Evolutionary conservation across 2,797 vertebrate genomes (phyloP).

Genomic region (Siniperca scherzeri): DNA sequence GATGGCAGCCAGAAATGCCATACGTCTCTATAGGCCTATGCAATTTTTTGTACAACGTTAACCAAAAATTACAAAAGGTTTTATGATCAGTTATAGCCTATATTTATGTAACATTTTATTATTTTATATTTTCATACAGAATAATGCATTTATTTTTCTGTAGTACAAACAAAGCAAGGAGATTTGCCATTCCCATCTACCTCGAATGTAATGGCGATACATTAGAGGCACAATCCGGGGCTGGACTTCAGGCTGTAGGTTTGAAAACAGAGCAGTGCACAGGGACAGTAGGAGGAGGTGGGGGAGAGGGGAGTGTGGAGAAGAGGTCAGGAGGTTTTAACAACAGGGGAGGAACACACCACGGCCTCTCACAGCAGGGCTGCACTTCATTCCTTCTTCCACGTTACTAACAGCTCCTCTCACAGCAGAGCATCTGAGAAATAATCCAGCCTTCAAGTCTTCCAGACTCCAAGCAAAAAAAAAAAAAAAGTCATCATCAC

Average conservation of each 20-base stretch:
- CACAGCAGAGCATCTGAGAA: not conserved
- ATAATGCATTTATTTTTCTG: not conserved
- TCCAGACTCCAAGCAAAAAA: no score
- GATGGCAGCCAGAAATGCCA: not conserved
- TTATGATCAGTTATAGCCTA: not conserved
- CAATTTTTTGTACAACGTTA: not conserved
- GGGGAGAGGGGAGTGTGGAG: not conserved
- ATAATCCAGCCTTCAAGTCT: not conserved
- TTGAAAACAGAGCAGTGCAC: constrained; percentile 4
- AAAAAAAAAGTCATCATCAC: no score
- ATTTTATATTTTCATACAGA: not conserved
- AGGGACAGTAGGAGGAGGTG: not conserved
- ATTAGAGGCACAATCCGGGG: not conserved
- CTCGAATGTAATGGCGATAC: not conserved
- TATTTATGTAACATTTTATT: not conserved
- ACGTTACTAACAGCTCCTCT: not conserved
- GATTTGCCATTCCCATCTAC: not conserved
- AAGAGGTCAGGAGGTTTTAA: constrained; percentile 14
- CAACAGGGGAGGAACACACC: not conserved
- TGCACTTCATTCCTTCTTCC: no score
- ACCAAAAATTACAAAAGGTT: not conserved
- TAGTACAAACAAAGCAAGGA: not conserved
- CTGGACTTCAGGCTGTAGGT: not conserved
- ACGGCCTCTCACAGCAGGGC: not conserved
- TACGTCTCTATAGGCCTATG: not conserved